Conservation (phyloP, 2,888 invertebrate species). For the Melinaea menophilus region DNA sequence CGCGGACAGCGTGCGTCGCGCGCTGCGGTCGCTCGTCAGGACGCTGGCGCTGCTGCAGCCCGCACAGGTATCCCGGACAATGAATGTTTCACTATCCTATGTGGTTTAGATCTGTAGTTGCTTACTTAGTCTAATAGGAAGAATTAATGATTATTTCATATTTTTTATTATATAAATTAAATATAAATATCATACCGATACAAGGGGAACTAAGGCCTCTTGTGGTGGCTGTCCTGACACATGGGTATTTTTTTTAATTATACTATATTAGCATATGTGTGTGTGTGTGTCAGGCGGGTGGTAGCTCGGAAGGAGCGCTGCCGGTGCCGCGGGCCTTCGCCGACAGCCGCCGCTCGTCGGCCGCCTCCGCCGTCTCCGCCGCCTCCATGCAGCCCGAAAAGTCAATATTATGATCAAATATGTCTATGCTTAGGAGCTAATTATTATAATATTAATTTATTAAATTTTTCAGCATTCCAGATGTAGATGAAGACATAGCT, state of each 20-base stretch:
- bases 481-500: conserved; percentile 75
- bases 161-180: too few species aligned
- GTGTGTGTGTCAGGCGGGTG: conserved; percentile 81
- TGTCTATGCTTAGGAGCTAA: background rate
- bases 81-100: too few species aligned
- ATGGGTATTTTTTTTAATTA: too few species aligned
- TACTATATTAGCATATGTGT: too few species aligned
- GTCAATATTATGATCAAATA: conserved; percentile 40
- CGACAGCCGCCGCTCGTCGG: conserved; percentile 85
- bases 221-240: too few species aligned
- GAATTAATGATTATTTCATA: too few species aligned
- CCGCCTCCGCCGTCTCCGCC: conserved; percentile 69
- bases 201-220: too few species aligned
- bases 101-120: too few species aligned
- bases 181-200: too few species aligned
- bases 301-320: conserved; percentile 62
- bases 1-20: conserved; percentile 68
- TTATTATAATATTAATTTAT: background rate
- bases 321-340: conserved; percentile 88
- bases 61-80: conserved; percentile 48
- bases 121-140: too few species aligned
- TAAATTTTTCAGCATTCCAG: conserved; percentile 66
- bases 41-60: conserved; percentile 57
- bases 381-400: conserved; percentile 67
- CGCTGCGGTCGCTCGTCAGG: conserved; percentile 57